phyloP scores from a whole-genome alignment of 30 jellyfish, hydroid and myxozoan genomes.

The Mastigias papua region DNA sequence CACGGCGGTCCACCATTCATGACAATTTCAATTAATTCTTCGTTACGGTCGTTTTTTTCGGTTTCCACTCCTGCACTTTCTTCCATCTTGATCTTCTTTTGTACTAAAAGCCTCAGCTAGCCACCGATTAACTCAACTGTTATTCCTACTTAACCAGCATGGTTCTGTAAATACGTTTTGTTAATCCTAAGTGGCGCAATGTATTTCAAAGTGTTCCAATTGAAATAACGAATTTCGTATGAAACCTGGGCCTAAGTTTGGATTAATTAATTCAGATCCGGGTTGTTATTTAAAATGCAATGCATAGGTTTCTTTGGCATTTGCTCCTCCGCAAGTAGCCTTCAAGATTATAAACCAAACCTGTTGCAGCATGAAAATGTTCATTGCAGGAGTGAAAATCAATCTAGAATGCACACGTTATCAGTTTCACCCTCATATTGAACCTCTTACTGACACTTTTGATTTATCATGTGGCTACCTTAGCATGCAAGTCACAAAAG shows the following conservation, averaged over 20 bases:
- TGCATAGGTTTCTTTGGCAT: constrained; percentile 20
- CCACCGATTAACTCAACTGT: constrained; percentile 34
- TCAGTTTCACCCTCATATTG: too few species aligned
- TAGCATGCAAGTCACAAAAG: too few species aligned
- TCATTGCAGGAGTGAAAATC: too few species aligned
- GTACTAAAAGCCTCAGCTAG: constrained; percentile 42
- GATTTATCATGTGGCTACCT: too few species aligned
- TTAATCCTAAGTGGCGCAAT: constrained; percentile 22
- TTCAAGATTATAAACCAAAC: too few species aligned
- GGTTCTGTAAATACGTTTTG: constrained; percentile 7
- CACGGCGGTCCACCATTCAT: constrained; percentile 96
- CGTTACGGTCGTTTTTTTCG: constrained; percentile 14
- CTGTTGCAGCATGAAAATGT: too few species aligned
- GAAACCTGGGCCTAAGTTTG: constrained; percentile 22
- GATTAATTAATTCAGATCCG: constrained; percentile 43
- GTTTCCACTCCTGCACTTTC: not conserved
- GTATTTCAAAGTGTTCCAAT: not conserved
- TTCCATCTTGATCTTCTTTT: constrained; percentile 43
- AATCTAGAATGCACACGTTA: too few species aligned
- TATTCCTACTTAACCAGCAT: constrained; percentile 54
- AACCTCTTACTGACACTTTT: too few species aligned
- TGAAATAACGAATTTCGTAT: not conserved
- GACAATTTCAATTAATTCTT: constrained; percentile 45
- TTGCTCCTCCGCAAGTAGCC: constrained; percentile 29
- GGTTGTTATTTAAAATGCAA: constrained; percentile 30